Base-by-base conservation (phyloP, 2,888 invertebrate genomes). In the Scelioninae gen. 2 region DNA sequence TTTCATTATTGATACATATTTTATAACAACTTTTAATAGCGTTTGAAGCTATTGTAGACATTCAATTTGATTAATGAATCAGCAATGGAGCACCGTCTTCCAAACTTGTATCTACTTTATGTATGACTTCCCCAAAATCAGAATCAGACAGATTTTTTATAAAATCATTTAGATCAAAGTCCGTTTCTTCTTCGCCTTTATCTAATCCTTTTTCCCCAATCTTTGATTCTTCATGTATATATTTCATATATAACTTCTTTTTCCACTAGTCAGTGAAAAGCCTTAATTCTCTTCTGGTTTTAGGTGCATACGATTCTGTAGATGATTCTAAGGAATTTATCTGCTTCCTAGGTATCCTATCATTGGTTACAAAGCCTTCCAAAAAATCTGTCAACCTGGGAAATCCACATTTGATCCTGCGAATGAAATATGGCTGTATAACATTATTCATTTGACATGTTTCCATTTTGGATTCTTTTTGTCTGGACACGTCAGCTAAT, bases 341-440 rank as follows among this genome's bases (percentile, higher is more conserved):
- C 4, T 60, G 53, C 46, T 46, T 60, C 18, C 46, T 48, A 10
- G 72, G 60, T 5, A 73, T 73, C 7, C 50, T 73, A 1, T 67
- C 61, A 19, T 37, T 55, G 1, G 65, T 61, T 1, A 73, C 57
- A 16, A 31, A 15, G 11, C 67, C 72, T 45, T 67, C 50, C 11
- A 73, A 11, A 37, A 50, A 67, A 0, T 73, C 72, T 2, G 61
- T 55, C 2, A 73, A 15, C 28, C 72, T 48, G 6, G 72, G 72
- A 19, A 61, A 73, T 19, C 22, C 43, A 15, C 43, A 73, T 19
- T 41, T 73, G 0, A 67, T 15, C 39, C 18, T 73, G 0, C 1
- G 19, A 0, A 55, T 2, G n/a, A 4, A 7, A 7, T 57, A 18
- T 2, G 61, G 31, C 1, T 4, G 5, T 46, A 50, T 50, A 9